Base-by-base conservation (phyloP, 2,797 vertebrate genomes). In the Pseudocheirus occidentalis region DNA sequence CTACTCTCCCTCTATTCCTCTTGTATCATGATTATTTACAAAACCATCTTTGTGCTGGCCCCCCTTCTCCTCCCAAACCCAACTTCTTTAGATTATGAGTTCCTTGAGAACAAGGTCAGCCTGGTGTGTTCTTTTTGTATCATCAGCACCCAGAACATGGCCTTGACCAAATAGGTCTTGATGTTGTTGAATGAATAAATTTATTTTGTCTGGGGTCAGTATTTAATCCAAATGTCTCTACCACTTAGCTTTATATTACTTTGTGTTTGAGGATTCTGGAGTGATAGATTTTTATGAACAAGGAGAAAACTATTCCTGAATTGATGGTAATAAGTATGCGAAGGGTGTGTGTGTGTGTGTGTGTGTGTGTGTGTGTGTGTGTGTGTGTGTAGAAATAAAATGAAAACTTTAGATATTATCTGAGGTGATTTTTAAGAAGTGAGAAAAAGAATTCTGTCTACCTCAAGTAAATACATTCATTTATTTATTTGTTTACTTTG, bases 371-470 rank as follows among this genome's bases (percentile, higher is more conserved):
- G 1, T 90, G 10, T 92, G n/a, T 55, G 50, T 92, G 92, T 7
- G 29, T 93, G 54, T 50, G 89, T 46, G 94, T 93, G 29, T 29
- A 91, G 81, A 95, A 73, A 94, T n/a, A 73, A 11, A n/a, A 29
- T 90, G 34, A 91, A 92, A 90, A 66, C 29, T 73, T 93, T 57
- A 27, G 59, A 46, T 92, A 89, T 93, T 94, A 90, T 93, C 55
- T 28, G 93, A 57, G 11, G 1, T 95, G 94, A 66, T 94, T 92
- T 92, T 55, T 66, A 95, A 40, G 55, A 91, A 94, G 24, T 73
- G 58, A 90, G 90, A 59, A 31, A 55, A 62, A 40, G 91, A 90
- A n/a, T 92, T 95, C 28, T 21, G 14, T 46, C 55, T 55, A 94
- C 34, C 50, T 53, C 21, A 91, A 0, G n/a, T 50, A 40, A 53